Conservation (phyloP, 2,888 invertebrate genomes). For the Mythimna ferrago region DNA sequence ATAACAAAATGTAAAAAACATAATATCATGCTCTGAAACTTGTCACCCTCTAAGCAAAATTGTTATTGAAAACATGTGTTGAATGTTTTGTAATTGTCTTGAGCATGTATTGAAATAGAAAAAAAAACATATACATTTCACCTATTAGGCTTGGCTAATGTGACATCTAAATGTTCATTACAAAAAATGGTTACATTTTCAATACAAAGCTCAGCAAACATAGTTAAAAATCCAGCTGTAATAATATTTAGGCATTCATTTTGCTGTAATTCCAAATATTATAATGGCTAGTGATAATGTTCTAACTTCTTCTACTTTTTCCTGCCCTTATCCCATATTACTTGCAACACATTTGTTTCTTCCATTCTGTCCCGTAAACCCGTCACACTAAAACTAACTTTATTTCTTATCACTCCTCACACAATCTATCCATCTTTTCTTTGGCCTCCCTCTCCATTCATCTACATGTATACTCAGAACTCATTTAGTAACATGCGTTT, state of each 20-base stretch:
- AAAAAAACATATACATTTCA: constrained; percentile 4
- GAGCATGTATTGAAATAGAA: constrained; percentile 1
- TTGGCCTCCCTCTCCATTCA: too few species aligned
- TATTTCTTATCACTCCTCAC: too few species aligned
- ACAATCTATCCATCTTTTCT: too few species aligned
- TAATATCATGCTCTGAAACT: not conserved
- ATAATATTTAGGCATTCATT: not conserved
- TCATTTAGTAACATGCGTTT: too few species aligned
- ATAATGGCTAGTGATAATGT: not conserved
- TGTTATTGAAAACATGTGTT: constrained; percentile 29
- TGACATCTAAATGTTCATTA: not conserved
- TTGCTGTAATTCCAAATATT: not conserved
- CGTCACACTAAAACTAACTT: too few species aligned
- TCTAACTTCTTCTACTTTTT: too few species aligned
- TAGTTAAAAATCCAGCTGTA: not conserved
- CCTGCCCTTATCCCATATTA: too few species aligned
- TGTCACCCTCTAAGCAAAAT: not conserved
- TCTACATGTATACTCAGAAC: too few species aligned
- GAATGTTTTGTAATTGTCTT: constrained; percentile 8
- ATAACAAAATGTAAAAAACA: constrained; percentile 16
- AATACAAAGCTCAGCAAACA: not conserved
- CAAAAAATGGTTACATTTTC: not conserved
- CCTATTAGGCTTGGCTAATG: not conserved
- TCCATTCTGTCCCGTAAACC: too few species aligned
- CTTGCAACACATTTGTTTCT: too few species aligned